These are phyloP conservation scores for Brachirus orientalis DNA, from an alignment of 2,113 vertebrate species.

Conservation along the genomic window DNA sequence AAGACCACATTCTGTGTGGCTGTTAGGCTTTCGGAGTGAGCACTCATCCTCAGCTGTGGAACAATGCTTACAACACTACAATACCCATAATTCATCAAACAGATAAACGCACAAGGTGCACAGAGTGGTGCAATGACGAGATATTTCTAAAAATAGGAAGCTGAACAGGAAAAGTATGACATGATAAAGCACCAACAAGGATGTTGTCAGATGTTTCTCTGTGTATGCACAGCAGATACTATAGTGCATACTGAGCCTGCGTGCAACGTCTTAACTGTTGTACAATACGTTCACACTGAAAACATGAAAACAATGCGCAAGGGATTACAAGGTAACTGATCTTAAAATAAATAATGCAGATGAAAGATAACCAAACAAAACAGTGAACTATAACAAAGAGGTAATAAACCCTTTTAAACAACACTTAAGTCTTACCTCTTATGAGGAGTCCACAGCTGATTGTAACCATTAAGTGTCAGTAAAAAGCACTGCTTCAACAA, in stretches of 20 bases:
- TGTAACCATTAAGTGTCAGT: no score
- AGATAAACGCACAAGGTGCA: slow-evolving; percentile 71
- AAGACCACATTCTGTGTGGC: slow-evolving; percentile 53
- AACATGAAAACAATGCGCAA: neutral
- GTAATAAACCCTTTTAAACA: neutral
- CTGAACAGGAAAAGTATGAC: slow-evolving; percentile 56
- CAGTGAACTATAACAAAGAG: neutral
- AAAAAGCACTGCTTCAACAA: neutral
- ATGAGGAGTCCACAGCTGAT: no score
- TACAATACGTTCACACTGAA: no score
- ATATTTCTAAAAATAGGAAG: slow-evolving; percentile 71
- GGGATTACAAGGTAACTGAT: neutral
- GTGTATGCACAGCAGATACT: slow-evolving; percentile 37
- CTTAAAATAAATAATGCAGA: neutral
- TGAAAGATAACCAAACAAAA: no score
- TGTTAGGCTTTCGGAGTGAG: slow-evolving; percentile 55
- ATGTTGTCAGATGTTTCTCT: slow-evolving; percentile 53
- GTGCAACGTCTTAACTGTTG: neutral
- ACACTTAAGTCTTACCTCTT: no score
- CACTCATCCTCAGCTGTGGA: slow-evolving; percentile 67
- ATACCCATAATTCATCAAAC: slow-evolving; percentile 76
- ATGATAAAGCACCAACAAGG: slow-evolving; percentile 66
- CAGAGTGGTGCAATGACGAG: slow-evolving; percentile 69
- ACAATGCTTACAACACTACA: slow-evolving; percentile 75
- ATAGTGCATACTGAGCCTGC: slow-evolving; percentile 32